A percentile compares a stretch with the other conserved stretches of the same genome.
Evolutionary conservation across 1,140 invertebrate genomes (phyloP).

Genomic region (Eumeta japonica): DNA sequence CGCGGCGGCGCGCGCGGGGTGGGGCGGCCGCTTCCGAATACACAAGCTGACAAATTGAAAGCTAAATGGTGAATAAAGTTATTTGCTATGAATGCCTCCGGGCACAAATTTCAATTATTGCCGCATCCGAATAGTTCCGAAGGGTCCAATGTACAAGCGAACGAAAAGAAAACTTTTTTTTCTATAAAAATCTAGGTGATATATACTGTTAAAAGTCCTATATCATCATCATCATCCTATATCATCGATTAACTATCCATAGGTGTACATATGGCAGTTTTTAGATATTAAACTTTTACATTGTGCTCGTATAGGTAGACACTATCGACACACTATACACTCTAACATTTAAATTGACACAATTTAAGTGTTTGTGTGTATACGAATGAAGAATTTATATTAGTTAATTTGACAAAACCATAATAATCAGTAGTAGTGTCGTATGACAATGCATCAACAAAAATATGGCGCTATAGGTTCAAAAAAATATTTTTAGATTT

Average conservation of each 20-base stretch:
- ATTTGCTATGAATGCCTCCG: conserved; percentile 56
- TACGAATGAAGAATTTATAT: too few species aligned
- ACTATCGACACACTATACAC: too few species aligned
- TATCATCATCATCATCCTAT: background rate
- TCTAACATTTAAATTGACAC: too few species aligned
- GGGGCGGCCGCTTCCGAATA: too few species aligned
- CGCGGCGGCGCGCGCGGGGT: too few species aligned
- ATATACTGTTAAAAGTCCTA: background rate
- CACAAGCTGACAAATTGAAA: conserved; percentile 37
- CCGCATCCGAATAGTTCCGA: conserved; percentile 53
- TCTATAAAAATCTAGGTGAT: background rate
- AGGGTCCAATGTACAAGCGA: conserved; percentile 29
- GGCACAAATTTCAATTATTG: conserved; percentile 58
- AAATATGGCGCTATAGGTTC: too few species aligned
- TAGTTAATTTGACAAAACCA: too few species aligned
- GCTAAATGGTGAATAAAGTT: conserved; percentile 55
- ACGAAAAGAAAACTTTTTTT: conserved; percentile 8
- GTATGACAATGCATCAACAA: too few species aligned
- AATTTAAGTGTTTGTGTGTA: too few species aligned
- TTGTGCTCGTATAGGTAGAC: background rate
- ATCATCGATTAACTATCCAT: too few species aligned
- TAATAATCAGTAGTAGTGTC: too few species aligned
- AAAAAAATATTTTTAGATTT: too few species aligned
- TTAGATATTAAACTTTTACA: background rate
- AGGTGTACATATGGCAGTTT: background rate